phyloP scores from a whole-genome alignment of 2,113 vertebrate species.

The Myotis yumanensis region DNA sequence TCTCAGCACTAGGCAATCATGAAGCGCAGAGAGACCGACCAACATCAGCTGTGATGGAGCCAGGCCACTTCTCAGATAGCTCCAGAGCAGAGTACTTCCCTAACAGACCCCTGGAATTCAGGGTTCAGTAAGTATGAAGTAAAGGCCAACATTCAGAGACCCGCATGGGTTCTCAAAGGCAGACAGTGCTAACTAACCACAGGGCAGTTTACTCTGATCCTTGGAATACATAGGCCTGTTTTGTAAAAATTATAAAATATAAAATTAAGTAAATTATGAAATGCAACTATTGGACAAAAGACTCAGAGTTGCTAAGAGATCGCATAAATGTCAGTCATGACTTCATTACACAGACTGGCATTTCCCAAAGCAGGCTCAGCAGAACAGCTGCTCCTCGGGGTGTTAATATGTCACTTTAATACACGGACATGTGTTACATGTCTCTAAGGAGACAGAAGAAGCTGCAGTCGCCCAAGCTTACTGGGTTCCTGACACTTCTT shows the following conservation, averaged over 20 bases:
- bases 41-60: neutral
- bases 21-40: neutral
- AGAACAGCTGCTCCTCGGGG: neutral
- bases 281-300: neutral
- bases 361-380: neutral
- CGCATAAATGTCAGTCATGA: neutral
- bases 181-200: neutral
- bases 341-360: neutral
- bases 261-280: neutral
- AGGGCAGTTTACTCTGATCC: neutral
- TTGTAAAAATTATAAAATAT: neutral
- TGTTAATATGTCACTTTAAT: neutral
- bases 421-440: no score
- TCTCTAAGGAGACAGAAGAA: neutral
- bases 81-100: neutral
- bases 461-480: neutral
- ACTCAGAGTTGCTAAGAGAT: neutral
- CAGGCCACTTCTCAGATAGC: neutral
- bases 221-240: neutral
- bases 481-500: neutral
- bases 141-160: neutral
- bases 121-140: neutral
- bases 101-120: neutral
- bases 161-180: neutral
- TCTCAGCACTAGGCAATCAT: constrained; percentile 6